phyloP scores from a whole-genome alignment of 2,888 invertebrate species.

The Lochmaea capreae region DNA sequence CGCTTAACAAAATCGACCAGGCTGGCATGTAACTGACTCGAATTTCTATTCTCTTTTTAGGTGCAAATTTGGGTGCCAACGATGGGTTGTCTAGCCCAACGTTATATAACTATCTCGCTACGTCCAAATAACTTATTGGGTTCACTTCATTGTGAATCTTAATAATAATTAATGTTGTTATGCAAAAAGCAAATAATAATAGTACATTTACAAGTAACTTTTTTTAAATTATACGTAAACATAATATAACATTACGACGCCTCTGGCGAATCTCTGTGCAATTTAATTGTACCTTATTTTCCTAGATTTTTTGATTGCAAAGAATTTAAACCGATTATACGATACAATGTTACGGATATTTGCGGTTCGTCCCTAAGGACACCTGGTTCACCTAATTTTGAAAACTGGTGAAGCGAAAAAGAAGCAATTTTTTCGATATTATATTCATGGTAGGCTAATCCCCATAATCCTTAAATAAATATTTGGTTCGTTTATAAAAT shows the following conservation, averaged over 20 bases:
- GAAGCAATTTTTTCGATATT: constrained; percentile 47
- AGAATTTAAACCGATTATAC: constrained; percentile 54
- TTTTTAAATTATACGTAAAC: constrained; percentile 23
- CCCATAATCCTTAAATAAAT: constrained; percentile 35
- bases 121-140: no score
- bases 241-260: constrained; percentile 31
- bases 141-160: no score
- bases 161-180: no score
- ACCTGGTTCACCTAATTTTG: constrained; percentile 52
- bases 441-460: constrained; percentile 40
- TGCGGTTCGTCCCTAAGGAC: constrained; percentile 46
- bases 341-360: constrained; percentile 54
- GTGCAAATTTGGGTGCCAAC: no score
- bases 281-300: constrained; percentile 48
- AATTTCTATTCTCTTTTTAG: no score
- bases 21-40: no score
- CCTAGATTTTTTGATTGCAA: constrained; percentile 35
- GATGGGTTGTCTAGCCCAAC: no score
- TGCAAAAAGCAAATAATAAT: no score
- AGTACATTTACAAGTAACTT: constrained; percentile 41
- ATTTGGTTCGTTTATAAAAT: constrained; percentile 26
- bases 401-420: constrained; percentile 42
- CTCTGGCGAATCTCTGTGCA: constrained; percentile 44
- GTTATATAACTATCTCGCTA: no score
- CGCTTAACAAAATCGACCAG: no score